Base-by-base conservation (phyloP, 2,797 vertebrate species). In the Lagocephalus sceleratus region DNA sequence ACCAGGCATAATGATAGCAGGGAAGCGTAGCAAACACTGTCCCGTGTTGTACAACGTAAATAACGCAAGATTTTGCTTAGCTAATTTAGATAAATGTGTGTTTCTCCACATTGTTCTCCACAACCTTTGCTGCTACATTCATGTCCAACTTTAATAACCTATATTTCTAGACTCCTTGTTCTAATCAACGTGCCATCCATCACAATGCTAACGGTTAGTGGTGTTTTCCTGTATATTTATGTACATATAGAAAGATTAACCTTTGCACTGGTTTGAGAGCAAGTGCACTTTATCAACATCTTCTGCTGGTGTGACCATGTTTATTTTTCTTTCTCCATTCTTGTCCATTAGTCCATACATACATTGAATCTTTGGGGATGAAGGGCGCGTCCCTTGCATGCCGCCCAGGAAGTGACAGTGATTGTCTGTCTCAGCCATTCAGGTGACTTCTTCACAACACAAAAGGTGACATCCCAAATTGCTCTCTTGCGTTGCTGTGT, bases 251-350 rank as follows among this genome's bases (percentile, higher is more conserved):
- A 75, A 19, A 42, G 40, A 19, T 82, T 76, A 68, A 76, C 63
- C 63, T 81, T 84, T 82, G 78, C 78, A 75, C 68, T 69, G 61
- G 64, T 73, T 82, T 52, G 56, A 79, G 57, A 47, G 54, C 59
- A 84, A 83, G 70, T 81, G 78, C 80, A 85, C 83, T 82, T 87
- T 84, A 83, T 64, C 29, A 40, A 81, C 56, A 77, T 75, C 69
- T 60, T 81, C 66, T 49, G 44, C 47, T 64, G 49, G 56, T 65
- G 81, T 78, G 72, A 52, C 35, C 52, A 64, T 63, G 22, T 58
- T 51, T n/a, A 47, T 61, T 60, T 50, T 39, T 47, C 65, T 26
- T 0, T 52, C 44, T 51, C 40, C 38, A 7, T 39, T 51, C 20
- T 3, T 19, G 2, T 16, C 19, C 19, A 7, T 25, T 54, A 9